Percentiles rank a stretch among this genome's conserved stretches.
Evolutionary conservation across 2,113 vertebrate genomes (phyloP).

Genomic region (Osmerus mordax): DNA sequence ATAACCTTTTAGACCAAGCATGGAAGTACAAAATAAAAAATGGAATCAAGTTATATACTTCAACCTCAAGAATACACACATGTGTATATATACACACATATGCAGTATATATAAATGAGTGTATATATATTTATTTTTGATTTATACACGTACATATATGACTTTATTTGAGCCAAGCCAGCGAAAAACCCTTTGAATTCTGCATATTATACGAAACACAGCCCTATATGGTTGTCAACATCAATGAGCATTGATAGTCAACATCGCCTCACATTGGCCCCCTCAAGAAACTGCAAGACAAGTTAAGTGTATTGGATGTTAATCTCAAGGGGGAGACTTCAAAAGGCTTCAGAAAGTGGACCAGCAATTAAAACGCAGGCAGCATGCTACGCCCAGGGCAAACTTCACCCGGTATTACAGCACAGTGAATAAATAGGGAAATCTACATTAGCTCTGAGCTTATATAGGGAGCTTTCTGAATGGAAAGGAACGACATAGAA

Average conservation of each 20-base stretch:
- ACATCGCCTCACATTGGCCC: slow-evolving; percentile 1
- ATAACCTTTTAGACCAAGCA: too few relatives aligned
- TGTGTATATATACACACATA: too few relatives aligned
- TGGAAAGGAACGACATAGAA: background rate
- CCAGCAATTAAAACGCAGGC: slow-evolving; percentile 34
- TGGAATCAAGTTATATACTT: too few relatives aligned
- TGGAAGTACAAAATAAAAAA: too few relatives aligned
- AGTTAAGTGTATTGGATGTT: slow-evolving; percentile 8
- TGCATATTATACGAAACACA: too few relatives aligned
- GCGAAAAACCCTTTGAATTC: too few relatives aligned
- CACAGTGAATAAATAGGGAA: slow-evolving; percentile 21
- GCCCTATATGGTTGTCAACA: too few relatives aligned
- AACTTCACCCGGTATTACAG: slow-evolving; percentile 18
- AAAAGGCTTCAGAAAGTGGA: slow-evolving; percentile 39
- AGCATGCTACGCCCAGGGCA: slow-evolving; percentile 9
- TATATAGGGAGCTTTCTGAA: background rate
- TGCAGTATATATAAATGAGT: too few relatives aligned
- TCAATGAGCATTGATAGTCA: background rate
- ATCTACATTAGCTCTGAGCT: slow-evolving; percentile 1
- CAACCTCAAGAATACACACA: too few relatives aligned
- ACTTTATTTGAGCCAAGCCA: too few relatives aligned
- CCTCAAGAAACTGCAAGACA: background rate
- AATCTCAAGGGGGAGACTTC: slow-evolving; percentile 33
- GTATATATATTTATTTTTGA: too few relatives aligned
- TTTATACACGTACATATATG: too few relatives aligned